A percentile compares a stretch with the other conserved stretches of the same genome.
phyloP scores from a whole-genome alignment of 1,140 invertebrate genomes.

The Geopemphigus sp. region DNA sequence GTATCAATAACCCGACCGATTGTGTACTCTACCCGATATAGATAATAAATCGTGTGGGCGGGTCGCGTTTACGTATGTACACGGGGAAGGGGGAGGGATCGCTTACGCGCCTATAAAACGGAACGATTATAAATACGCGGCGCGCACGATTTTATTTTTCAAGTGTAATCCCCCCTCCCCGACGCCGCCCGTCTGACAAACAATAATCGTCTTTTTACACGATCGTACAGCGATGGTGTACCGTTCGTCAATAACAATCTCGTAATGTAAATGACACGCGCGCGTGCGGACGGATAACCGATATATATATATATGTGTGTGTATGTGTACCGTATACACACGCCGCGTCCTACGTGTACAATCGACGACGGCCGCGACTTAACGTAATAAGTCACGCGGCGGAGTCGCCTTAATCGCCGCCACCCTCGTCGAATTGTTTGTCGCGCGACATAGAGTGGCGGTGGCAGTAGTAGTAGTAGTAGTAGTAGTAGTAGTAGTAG shows the following conservation, averaged over 20 bases:
- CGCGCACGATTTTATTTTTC: neutral
- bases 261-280: constrained; percentile 7
- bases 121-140: too few species aligned
- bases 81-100: too few species aligned
- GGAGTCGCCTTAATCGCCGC: too few species aligned
- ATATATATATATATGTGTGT: too few species aligned
- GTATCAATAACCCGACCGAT: neutral
- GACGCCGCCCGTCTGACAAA: too few species aligned
- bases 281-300: neutral
- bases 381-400: constrained; percentile 19
- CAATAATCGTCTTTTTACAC: constrained; percentile 8
- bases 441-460: too few species aligned
- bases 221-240: neutral
- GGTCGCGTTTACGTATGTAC: constrained; percentile 13
- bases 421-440: too few species aligned
- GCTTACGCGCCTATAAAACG: too few species aligned
- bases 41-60: constrained; percentile 33
- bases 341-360: neutral
- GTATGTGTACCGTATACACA: neutral
- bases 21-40: neutral
- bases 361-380: neutral
- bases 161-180: neutral
- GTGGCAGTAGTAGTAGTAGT: too few species aligned
- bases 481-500: too few species aligned
- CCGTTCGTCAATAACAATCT: constrained; percentile 34